These are phyloP conservation scores for Girardinus metallicus DNA, from an alignment of 2,797 vertebrate genomes.

Conservation along the genomic window DNA sequence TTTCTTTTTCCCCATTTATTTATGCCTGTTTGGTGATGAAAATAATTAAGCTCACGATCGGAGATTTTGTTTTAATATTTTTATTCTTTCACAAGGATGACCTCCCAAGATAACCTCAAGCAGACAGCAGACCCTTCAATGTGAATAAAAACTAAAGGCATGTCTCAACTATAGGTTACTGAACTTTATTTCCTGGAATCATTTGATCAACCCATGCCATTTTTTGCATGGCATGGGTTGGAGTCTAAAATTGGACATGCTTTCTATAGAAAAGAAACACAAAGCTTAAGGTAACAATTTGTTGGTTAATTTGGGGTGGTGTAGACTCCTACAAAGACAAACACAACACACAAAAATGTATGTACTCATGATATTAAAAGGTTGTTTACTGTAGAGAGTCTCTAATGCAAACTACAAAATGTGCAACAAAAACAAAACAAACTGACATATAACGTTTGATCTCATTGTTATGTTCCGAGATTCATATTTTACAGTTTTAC, in stretches of 20 bases:
- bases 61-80: neutral
- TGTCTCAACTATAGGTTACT: neutral
- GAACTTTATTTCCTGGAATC: neutral
- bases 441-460: neutral
- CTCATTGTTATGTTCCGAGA: constrained; percentile 3
- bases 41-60: too few relatives aligned
- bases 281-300: neutral
- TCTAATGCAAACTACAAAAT: neutral
- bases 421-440: neutral
- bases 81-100: neutral
- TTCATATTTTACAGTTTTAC: constrained; percentile 21
- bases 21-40: too few relatives aligned
- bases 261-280: neutral
- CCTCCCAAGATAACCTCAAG: neutral
- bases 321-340: neutral
- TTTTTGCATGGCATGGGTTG: too few relatives aligned
- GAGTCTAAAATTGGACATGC: neutral
- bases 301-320: neutral
- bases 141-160: neutral
- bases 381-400: neutral
- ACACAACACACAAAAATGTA: neutral
- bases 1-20: too few relatives aligned
- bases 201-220: neutral
- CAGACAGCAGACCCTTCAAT: neutral
- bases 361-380: neutral